These are phyloP conservation scores for Acleris holmiana DNA, from an alignment of 2,888 invertebrate species.

Conservation along the genomic window DNA sequence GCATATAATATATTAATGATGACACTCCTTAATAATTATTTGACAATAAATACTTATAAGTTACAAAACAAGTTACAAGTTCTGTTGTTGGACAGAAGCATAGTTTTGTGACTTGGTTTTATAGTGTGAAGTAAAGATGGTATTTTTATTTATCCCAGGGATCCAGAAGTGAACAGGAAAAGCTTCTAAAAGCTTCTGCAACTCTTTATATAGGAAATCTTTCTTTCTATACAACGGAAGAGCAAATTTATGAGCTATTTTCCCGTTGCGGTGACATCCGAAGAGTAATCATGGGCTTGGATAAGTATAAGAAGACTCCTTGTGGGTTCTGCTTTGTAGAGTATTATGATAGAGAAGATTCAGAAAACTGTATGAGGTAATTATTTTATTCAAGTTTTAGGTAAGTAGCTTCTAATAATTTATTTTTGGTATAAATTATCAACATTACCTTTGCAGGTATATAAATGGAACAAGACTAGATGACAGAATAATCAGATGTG, in stretches of 20 bases:
- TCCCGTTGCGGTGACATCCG: conserved; percentile 97
- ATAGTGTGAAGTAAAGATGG: neutral
- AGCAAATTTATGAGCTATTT: conserved; percentile 98
- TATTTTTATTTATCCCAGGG: conserved; percentile 84
- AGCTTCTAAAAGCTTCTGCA: conserved; percentile 87
- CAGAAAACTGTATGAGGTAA: conserved; percentile 91
- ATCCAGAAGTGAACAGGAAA: conserved; percentile 94
- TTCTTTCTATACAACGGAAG: conserved; percentile 99
- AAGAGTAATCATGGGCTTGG: conserved; percentile 98
- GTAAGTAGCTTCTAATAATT: conserved; percentile 13
- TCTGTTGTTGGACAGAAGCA: too few species aligned
- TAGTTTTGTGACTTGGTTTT: neutral
- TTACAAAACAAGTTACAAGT: too few species aligned
- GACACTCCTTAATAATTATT: too few species aligned
- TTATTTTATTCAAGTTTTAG: conserved; percentile 38
- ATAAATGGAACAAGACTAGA: conserved; percentile 98
- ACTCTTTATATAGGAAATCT: conserved; percentile 99
- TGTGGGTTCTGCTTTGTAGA: conserved; percentile 99
- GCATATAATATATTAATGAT: too few species aligned
- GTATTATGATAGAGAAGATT: conserved; percentile 90
- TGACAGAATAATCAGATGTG: conserved; percentile 97
- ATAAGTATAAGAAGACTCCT: conserved; percentile 98
- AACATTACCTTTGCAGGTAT: conserved; percentile 84
- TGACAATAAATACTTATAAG: too few species aligned
- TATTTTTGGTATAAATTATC: conserved; percentile 1